Conservation (phyloP, 2,113 vertebrate genomes). For the Damaliscus lunatus region DNA sequence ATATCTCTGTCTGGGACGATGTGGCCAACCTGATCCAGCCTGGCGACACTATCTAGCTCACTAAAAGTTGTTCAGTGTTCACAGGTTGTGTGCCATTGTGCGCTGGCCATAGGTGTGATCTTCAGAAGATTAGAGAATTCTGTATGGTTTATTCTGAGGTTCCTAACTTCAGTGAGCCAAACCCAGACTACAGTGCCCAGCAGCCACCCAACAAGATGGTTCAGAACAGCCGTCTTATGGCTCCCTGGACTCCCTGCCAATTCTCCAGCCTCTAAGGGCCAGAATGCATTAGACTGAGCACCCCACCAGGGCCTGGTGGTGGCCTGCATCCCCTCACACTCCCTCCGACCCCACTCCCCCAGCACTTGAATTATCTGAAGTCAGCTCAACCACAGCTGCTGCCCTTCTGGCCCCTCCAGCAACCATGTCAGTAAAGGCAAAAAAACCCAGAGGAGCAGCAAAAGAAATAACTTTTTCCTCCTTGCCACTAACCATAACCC, state of each 20-base stretch:
- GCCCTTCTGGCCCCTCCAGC: slow-evolving; percentile 63
- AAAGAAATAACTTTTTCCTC: slow-evolving; percentile 75
- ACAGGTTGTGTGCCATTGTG: slow-evolving; percentile 88
- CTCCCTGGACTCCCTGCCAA: slow-evolving; percentile 20
- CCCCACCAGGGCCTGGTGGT: slow-evolving; percentile 65
- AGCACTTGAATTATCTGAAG: slow-evolving; percentile 80
- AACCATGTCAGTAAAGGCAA: slow-evolving; percentile 81
- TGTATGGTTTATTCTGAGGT: slow-evolving; percentile 89
- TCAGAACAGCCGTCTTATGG: slow-evolving; percentile 64
- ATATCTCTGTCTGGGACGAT: slow-evolving; percentile 89
- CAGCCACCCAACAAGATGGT: slow-evolving; percentile 75
- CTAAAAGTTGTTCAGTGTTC: slow-evolving; percentile 86
- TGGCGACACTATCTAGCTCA: slow-evolving; percentile 88
- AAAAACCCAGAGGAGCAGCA: slow-evolving; percentile 83
- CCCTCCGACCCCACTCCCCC: slow-evolving; percentile 59
- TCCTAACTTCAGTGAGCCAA: slow-evolving; percentile 89
- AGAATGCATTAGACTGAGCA: slow-evolving; percentile 81
- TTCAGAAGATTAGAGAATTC: slow-evolving; percentile 90
- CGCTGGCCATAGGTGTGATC: slow-evolving; percentile 86
- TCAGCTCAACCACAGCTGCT: slow-evolving; percentile 75
- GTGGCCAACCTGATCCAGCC: slow-evolving; percentile 87
- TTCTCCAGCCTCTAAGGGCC: slow-evolving; percentile 75
- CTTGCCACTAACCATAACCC: neutral
- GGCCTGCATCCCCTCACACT: slow-evolving; percentile 56
- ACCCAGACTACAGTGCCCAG: slow-evolving; percentile 83